A percentile compares a stretch with the other conserved stretches of the same genome.
Evolutionary conservation across 23 tunicate genomes (phyloP).

Genomic region (Styela clava): DNA sequence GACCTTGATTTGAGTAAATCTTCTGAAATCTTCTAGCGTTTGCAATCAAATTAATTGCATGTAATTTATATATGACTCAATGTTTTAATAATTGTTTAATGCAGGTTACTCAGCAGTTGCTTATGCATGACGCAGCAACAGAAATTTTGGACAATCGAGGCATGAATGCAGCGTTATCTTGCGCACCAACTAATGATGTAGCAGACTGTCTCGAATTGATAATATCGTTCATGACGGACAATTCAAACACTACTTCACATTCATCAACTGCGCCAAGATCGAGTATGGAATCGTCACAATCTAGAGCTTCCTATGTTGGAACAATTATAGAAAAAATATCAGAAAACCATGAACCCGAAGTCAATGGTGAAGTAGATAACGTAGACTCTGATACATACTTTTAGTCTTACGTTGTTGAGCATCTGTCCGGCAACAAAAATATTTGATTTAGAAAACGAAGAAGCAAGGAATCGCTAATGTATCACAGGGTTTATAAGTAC

Average conservation of each 20-base stretch:
- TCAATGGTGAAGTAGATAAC: slow-evolving; percentile 26
- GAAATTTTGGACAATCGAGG: slow-evolving; percentile 65
- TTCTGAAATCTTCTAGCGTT: too few species aligned
- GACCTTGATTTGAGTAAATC: too few species aligned
- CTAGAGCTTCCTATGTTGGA: slow-evolving; percentile 12
- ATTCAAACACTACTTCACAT: neutral
- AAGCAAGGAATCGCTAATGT: too few species aligned
- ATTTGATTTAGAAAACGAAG: too few species aligned
- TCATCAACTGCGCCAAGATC: slow-evolving; percentile 7
- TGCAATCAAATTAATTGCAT: too few species aligned
- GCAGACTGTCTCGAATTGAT: slow-evolving; percentile 87
- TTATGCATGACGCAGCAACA: slow-evolving; percentile 45
- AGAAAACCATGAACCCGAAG: slow-evolving; percentile 15
- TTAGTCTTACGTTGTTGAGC: too few species aligned
- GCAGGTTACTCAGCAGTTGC: slow-evolving; percentile 38
- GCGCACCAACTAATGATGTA: slow-evolving; percentile 79
- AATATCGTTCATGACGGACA: slow-evolving; percentile 52
- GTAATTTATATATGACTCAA: too few species aligned
- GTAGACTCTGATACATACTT: slow-evolving; percentile 26
- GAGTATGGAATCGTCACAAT: slow-evolving; percentile 3
- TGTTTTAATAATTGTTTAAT: neutral
- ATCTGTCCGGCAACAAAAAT: too few species aligned
- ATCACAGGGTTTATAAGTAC: too few species aligned
- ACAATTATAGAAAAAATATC: neutral
- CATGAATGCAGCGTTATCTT: slow-evolving; percentile 77